Conservation (phyloP, 2,113 vertebrate species). For the Tupaia chinensis region DNA sequence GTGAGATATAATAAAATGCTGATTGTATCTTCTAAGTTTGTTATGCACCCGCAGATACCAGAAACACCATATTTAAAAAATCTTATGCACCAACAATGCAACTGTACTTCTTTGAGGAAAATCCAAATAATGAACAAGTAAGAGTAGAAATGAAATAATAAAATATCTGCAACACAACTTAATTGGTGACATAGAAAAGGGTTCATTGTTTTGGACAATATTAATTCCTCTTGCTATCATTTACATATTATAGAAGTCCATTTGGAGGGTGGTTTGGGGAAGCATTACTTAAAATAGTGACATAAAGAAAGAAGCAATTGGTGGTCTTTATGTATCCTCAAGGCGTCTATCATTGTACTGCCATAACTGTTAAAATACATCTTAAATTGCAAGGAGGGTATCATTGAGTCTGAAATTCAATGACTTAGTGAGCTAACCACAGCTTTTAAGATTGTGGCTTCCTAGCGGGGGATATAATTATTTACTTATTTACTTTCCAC, state of each 20-base stretch:
- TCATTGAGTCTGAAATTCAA: not conserved
- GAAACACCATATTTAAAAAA: not conserved
- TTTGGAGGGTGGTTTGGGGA: constrained; percentile 1
- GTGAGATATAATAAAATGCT: not conserved
- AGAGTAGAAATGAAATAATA: not conserved
- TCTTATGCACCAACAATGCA: not conserved
- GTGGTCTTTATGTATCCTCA: not conserved
- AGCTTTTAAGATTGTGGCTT: not conserved
- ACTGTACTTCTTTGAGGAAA: not conserved
- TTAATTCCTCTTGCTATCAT: not conserved
- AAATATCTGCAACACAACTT: not conserved
- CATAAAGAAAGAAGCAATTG: not conserved
- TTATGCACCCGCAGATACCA: not conserved
- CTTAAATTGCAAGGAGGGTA: not conserved
- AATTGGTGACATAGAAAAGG: not conserved
- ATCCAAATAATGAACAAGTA: not conserved
- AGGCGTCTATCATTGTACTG: not conserved
- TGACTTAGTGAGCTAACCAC: not conserved
- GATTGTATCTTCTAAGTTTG: not conserved
- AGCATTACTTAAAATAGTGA: constrained; percentile 33
- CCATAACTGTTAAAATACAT: not conserved
- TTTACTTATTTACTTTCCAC: constrained; percentile 67
- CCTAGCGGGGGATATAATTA: constrained; percentile 43
- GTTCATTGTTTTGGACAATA: not conserved
- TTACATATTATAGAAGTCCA: not conserved